These are phyloP conservation scores for Tapirus terrestris DNA, from an alignment of 2,113 vertebrate genomes.

Conservation along the genomic window DNA sequence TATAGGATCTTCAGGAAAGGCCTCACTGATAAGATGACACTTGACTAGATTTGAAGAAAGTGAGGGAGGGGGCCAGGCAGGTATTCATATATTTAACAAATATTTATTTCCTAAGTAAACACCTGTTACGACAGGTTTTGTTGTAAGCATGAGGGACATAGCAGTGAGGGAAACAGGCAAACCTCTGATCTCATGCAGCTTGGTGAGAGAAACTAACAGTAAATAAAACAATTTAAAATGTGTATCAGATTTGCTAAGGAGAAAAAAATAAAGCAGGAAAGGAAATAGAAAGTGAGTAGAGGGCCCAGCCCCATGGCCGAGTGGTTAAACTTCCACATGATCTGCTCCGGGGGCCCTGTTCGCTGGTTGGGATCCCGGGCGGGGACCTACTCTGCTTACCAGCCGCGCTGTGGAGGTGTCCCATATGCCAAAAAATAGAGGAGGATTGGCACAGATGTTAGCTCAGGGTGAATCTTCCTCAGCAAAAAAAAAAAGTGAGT, in stretches of 20 bases:
- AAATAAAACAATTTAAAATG: constrained; percentile 14
- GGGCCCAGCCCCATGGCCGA: no score
- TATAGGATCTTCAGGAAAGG: neutral
- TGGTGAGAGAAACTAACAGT: neutral
- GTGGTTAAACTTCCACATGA: no score
- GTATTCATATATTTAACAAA: constrained; percentile 18
- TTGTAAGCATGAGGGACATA: neutral
- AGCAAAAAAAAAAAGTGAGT: neutral
- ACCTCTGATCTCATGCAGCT: neutral
- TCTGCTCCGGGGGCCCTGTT: no score
- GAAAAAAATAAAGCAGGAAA: constrained; percentile 9
- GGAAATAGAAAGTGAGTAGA: neutral
- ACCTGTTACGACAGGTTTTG: neutral
- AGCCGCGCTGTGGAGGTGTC: no score
- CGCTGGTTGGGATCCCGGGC: no score
- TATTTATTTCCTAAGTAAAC: neutral
- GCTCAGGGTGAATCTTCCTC: no score
- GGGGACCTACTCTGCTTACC: no score
- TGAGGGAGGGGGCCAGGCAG: neutral
- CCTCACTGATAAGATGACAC: neutral
- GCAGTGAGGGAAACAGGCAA: neutral
- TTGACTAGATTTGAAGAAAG: neutral
- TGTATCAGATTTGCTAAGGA: neutral
- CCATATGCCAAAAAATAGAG: no score
- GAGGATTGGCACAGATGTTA: no score